Conservation (phyloP, 1,140 invertebrate genomes). For the Zeugodacus cucurbitae region DNA sequence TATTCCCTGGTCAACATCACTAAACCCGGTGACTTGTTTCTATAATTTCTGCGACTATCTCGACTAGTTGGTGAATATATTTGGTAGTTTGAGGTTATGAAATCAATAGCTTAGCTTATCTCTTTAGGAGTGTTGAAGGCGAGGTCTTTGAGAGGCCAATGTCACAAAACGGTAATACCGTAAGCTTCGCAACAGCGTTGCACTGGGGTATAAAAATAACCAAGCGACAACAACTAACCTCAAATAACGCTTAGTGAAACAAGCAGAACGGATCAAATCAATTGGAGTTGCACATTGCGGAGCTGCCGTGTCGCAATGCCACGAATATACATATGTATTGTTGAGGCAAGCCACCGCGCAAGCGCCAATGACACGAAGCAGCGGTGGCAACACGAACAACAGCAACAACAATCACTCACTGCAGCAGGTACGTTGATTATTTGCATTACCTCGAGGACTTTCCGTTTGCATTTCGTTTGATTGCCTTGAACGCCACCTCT, state of each 20-base stretch:
- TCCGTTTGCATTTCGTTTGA: neutral
- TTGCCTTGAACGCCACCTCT: neutral
- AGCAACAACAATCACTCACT: neutral
- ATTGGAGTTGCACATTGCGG: conserved; percentile 1
- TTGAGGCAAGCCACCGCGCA: neutral
- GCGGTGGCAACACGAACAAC: neutral
- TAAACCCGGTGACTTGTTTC: too few species aligned
- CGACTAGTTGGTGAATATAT: too few species aligned
- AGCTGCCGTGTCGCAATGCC: conserved; percentile 11
- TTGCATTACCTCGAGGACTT: neutral
- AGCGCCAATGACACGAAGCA: neutral
- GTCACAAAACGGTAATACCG: neutral
- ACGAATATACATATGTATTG: neutral
- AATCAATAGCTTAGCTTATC: too few species aligned
- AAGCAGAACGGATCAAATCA: neutral
- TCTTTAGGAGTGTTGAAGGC: too few species aligned
- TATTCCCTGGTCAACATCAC: too few species aligned
- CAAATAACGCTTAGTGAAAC: neutral
- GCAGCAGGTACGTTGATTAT: neutral
- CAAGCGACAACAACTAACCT: neutral
- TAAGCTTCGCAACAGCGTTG: neutral
- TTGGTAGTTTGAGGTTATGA: too few species aligned
- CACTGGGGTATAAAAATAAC: neutral
- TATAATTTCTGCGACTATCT: too few species aligned
- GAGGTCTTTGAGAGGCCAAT: too few species aligned